These are phyloP conservation scores for Todiramphus saurophagus DNA, from an alignment of 2,113 vertebrate species.

Conservation along the genomic window DNA sequence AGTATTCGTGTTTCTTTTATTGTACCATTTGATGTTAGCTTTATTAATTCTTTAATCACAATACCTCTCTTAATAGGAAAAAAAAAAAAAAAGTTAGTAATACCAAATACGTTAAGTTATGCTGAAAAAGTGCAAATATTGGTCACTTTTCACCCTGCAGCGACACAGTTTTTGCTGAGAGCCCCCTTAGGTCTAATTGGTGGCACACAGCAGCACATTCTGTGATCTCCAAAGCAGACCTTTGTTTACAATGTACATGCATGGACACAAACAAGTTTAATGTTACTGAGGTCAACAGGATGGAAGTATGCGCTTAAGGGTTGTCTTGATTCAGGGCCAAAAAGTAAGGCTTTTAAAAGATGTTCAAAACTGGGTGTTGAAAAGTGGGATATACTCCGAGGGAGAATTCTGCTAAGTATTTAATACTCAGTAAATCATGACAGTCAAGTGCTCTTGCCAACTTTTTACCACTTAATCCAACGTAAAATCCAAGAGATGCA, in stretches of 20 bases:
- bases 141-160: neutral
- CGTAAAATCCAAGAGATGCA: neutral
- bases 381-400: neutral
- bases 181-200: neutral
- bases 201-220: neutral
- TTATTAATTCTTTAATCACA: neutral
- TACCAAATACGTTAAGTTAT: neutral
- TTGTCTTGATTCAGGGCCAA: neutral
- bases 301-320: neutral
- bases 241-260: neutral
- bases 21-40: neutral
- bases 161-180: neutral
- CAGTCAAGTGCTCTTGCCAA: neutral
- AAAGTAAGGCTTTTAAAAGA: neutral
- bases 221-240: neutral
- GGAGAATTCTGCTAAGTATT: neutral
- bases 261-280: neutral
- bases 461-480: neutral
- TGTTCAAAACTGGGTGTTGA: neutral
- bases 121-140: neutral
- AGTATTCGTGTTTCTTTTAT: neutral
- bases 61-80: neutral
- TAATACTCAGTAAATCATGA: neutral
- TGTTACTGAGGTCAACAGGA: neutral
- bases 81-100: neutral